These are phyloP conservation scores for Nomada ruficornis DNA, from an alignment of 2,888 invertebrate species.

Conservation along the genomic window DNA sequence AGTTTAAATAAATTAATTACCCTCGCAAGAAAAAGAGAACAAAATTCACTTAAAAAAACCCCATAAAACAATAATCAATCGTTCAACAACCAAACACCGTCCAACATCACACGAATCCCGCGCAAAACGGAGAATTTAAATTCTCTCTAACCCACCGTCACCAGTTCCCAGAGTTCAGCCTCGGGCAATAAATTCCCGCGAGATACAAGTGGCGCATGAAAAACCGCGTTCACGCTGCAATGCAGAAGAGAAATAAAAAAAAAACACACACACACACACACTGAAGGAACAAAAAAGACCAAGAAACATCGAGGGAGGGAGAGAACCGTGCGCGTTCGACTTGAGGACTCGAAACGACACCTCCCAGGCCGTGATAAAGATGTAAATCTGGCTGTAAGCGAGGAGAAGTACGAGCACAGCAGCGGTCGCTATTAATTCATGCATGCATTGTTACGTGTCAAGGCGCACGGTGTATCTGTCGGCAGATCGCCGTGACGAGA, in stretches of 20 bases:
- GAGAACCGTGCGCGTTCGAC: conserved; percentile 12
- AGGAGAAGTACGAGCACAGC: conserved; percentile 71
- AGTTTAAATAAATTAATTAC: no score
- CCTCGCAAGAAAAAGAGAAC: no score
- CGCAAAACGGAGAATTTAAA: conserved; percentile 1
- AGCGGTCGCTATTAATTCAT: conserved; percentile 82
- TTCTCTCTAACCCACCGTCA: conserved; percentile 11
- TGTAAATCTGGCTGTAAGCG: conserved; percentile 78
- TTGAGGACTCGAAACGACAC: conserved; percentile 63
- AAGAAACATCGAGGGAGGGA: neutral
- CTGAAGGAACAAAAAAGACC: neutral
- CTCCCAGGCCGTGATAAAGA: conserved; percentile 77
- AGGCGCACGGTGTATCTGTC: conserved; percentile 80
- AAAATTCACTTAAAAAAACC: no score
- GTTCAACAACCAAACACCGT: no score
- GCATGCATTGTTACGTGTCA: conserved; percentile 83
- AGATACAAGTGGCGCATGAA: conserved; percentile 34
- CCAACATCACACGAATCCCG: neutral
- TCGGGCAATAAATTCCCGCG: conserved; percentile 36
- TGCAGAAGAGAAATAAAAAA: conserved; percentile 1
- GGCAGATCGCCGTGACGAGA: conserved; percentile 82
- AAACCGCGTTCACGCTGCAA: conserved; percentile 21
- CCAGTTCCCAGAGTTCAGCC: conserved; percentile 23
- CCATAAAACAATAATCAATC: no score
- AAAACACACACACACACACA: no score